Evolutionary conservation across 2,888 invertebrate genomes (phyloP).

Genomic region (Ctena decussata): DNA sequence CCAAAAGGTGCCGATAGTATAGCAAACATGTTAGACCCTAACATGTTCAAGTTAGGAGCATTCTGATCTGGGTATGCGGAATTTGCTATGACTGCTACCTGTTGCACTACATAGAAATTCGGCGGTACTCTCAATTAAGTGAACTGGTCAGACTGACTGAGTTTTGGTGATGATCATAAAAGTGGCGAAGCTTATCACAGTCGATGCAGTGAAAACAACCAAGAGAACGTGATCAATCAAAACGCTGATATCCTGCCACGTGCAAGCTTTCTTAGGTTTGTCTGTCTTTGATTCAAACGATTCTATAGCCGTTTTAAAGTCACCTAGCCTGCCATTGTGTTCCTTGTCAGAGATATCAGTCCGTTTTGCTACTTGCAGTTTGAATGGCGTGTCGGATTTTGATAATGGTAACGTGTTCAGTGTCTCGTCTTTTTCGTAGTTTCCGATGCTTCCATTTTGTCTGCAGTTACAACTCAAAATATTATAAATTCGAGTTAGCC

Average conservation of each 20-base stretch:
- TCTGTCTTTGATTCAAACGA: too few relatives aligned
- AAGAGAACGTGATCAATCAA: slow-evolving; percentile 8
- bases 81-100: too few relatives aligned
- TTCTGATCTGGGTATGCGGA: too few relatives aligned
- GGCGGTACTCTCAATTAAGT: too few relatives aligned
- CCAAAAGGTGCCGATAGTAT: too few relatives aligned
- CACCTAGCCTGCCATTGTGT: not conserved
- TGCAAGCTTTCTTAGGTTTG: not conserved
- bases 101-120: too few relatives aligned
- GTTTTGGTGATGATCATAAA: not conserved
- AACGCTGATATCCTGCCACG: slow-evolving; percentile 15
- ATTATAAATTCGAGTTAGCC: not conserved
- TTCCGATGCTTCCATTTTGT: not conserved
- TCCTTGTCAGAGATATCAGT: not conserved
- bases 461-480: not conserved
- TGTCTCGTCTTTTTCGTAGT: not conserved
- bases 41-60: too few relatives aligned
- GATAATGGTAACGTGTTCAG: not conserved
- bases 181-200: slow-evolving; percentile 1
- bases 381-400: not conserved
- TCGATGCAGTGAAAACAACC: not conserved
- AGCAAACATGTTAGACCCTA: too few relatives aligned
- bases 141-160: too few relatives aligned
- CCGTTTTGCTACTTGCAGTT: not conserved
- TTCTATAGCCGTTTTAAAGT: not conserved